These are phyloP conservation scores for Corydoras sp. DNA, from an alignment of 2,113 vertebrate species.

Conservation along the genomic window DNA sequence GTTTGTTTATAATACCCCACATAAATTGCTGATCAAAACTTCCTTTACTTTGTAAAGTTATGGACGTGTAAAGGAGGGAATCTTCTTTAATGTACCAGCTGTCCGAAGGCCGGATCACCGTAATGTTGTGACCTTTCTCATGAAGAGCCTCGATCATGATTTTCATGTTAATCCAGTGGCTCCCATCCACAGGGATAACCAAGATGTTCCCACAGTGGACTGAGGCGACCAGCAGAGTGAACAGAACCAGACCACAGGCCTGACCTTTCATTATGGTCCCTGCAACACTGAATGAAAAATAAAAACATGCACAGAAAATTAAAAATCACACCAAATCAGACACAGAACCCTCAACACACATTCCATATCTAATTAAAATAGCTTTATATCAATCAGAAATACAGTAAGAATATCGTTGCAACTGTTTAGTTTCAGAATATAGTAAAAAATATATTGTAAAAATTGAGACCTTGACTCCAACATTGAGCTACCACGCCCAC, in stretches of 20 bases:
- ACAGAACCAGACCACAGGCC: neutral
- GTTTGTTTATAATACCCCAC: neutral
- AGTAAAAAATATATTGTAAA: too few species aligned
- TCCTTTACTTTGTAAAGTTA: conserved; percentile 21
- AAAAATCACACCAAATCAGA: too few species aligned
- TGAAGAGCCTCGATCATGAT: conserved; percentile 54
- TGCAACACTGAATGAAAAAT: neutral
- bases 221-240: conserved; percentile 10
- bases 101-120: conserved; percentile 19
- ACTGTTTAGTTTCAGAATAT: too few species aligned
- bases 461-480: too few species aligned
- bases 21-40: conserved; percentile 24
- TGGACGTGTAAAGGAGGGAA: conserved; percentile 28
- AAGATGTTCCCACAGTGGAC: conserved; percentile 49
- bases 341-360: too few species aligned
- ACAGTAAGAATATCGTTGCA: too few species aligned
- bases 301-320: neutral
- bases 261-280: conserved; percentile 3
- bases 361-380: too few species aligned
- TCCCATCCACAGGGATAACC: conserved; percentile 55
- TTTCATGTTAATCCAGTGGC: conserved; percentile 61
- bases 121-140: conserved; percentile 52
- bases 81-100: conserved; percentile 36
- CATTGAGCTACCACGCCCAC: too few species aligned
- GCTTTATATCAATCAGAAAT: too few species aligned